Evolutionary conservation across 2,113 vertebrate species (phyloP), one percentile per base, ranked within the genome.

Genomic region (Apistogramma diplotaenia): DNA sequence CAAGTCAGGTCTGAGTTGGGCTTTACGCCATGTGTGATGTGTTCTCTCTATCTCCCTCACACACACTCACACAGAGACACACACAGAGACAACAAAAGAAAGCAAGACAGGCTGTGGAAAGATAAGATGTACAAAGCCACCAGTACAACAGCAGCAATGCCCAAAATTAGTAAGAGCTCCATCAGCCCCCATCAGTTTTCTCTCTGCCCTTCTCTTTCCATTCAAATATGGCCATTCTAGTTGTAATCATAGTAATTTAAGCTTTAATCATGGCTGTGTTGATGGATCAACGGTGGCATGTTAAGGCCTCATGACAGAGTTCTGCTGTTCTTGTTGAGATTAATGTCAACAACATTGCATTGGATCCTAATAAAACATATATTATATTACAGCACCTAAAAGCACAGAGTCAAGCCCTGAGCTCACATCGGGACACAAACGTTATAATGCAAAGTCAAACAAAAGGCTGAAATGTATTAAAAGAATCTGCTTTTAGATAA

Each of bases 91-190:
- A 75, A 73, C 5, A 62, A 82, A 25, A 57, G 61, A 84, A 53
- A 76, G 51, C 6, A 19, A 83, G 79, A 58, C 65, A 78, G 53
- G 37, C 59, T 85, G 15, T 79, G 83, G 61, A 81, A 75, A 77
- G 85, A 89, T 79, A 87, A 86, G 60, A 90, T 83, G 73, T 72
- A 89, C 51, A 59, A 86, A 79, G 70, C 79, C 3, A 87, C 60
- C 46, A 53, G 75, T 49, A 54, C 78, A 5, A 76, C 70, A 80
- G 85, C 79, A 83, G 53, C 58, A 82, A 93, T 84, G 89, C 73
- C 91, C 90, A 93, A 91, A 93, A 77, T 79, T 83, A 89, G 89
- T 88, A 81, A 89, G 61, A 84, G 74, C 40, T 29, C 62, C 19
- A 12, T 49, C 40, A 29, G 40, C 3, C 62, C 62, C 40, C 16